A percentile compares a stretch with the other conserved stretches of the same genome.
Evolutionary conservation across 1,140 invertebrate species (phyloP).

Genomic region (Goniozus legneri): DNA sequence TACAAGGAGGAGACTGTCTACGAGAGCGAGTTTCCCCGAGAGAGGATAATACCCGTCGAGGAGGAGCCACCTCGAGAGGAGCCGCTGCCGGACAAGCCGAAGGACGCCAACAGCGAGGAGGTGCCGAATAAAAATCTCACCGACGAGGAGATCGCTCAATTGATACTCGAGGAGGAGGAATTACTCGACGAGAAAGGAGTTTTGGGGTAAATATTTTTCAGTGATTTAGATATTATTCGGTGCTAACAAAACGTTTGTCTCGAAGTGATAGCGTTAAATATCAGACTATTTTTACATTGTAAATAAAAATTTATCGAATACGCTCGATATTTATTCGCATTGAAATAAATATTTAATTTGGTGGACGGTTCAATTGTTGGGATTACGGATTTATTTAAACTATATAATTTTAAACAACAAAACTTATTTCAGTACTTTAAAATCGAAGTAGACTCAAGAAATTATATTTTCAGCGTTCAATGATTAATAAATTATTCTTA

Average conservation of each 20-base stretch:
- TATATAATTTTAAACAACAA: no score
- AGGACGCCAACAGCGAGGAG: constrained; percentile 41
- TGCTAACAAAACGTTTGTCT: background rate
- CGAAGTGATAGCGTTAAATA: background rate
- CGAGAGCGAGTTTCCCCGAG: no score
- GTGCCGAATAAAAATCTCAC: constrained; percentile 52
- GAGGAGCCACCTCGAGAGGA: constrained; percentile 12
- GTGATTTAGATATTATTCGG: constrained; percentile 1
- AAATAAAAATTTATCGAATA: no score
- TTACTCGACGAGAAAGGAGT: constrained; percentile 63
- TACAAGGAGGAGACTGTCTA: constrained; percentile 21
- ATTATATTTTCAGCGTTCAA: no score
- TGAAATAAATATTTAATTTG: no score
- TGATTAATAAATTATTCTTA: no score
- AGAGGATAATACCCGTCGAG: no score
- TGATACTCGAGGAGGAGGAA: constrained; percentile 66
- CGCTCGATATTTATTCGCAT: no score
- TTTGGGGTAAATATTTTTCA: constrained; percentile 58
- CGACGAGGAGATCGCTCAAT: constrained; percentile 65
- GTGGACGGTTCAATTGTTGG: no score
- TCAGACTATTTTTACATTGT: constrained; percentile 7
- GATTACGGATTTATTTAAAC: no score
- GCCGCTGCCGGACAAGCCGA: constrained; percentile 33
- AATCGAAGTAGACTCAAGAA: no score
- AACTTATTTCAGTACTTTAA: no score